Conservation (phyloP, 2,888 invertebrate genomes). For the Stenurella melanura region DNA sequence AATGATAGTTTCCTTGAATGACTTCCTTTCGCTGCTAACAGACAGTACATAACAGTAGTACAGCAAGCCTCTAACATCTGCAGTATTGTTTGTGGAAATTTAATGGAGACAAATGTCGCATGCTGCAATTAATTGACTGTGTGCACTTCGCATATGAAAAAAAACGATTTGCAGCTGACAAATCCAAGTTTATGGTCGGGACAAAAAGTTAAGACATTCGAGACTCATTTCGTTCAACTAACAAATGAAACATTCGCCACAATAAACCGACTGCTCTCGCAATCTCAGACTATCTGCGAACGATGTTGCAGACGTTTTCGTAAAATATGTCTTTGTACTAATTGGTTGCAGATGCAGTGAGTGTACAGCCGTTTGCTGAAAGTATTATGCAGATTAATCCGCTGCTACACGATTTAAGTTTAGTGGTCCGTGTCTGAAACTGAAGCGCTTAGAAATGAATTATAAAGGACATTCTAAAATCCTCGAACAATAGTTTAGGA, state of each 20-base stretch:
- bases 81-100: background rate
- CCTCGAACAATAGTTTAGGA: too few species aligned
- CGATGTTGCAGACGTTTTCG: background rate
- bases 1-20: too few species aligned
- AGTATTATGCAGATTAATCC: background rate
- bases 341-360: conserved; percentile 4
- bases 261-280: background rate
- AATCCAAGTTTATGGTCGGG: background rate
- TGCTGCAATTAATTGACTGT: background rate
- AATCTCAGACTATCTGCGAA: background rate
- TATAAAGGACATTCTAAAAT: too few species aligned
- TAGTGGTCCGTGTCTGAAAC: background rate
- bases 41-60: too few species aligned
- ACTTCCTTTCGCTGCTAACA: too few species aligned
- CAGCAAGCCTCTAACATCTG: too few species aligned
- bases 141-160: background rate
- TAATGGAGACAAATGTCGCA: background rate
- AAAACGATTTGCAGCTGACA: background rate
- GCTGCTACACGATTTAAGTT: background rate
- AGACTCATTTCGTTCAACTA: background rate
- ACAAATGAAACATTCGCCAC: background rate
- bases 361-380: background rate
- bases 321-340: conserved; percentile 4
- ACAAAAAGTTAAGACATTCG: background rate
- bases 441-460: background rate